These are phyloP conservation scores for Pogonognathellus flavescens DNA, from an alignment of 1,140 invertebrate species.

Conservation along the genomic window DNA sequence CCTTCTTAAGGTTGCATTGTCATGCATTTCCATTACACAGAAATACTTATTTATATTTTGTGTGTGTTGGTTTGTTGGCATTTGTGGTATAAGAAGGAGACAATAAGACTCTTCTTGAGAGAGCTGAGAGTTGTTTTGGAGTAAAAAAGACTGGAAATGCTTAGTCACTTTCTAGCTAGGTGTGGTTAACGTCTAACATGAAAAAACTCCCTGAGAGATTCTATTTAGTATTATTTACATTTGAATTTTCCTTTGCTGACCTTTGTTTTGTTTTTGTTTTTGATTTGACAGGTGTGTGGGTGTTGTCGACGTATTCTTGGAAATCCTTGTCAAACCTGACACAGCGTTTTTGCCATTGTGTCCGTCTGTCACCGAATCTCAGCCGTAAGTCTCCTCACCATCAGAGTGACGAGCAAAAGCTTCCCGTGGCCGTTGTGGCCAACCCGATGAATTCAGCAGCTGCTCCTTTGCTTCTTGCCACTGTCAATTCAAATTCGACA, in stretches of 20 bases:
- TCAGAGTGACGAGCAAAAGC: not conserved
- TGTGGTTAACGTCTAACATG: too few species aligned
- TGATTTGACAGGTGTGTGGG: constrained; percentile 64
- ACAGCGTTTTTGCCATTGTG: constrained; percentile 52
- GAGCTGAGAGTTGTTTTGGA: too few species aligned
- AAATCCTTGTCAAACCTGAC: constrained; percentile 57
- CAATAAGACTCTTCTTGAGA: too few species aligned
- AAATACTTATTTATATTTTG: too few species aligned
- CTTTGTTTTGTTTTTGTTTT: constrained; percentile 46
- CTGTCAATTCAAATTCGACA: too few species aligned
- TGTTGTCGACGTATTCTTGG: constrained; percentile 65
- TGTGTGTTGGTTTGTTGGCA: too few species aligned
- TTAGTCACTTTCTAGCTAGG: constrained; percentile 6
- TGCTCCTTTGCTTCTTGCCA: not conserved
- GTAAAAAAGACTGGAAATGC: not conserved
- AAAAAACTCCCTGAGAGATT: too few species aligned
- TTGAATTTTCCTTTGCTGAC: not conserved
- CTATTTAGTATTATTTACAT: constrained; percentile 10
- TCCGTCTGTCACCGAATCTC: constrained; percentile 16
- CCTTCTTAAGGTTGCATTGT: too few species aligned
- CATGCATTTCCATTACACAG: too few species aligned
- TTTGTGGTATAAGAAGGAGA: too few species aligned
- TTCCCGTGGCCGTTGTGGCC: not conserved
- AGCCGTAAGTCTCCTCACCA: not conserved
- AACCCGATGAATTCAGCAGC: not conserved